Evolutionary conservation across 2,888 invertebrate species (phyloP).

Genomic region (Sialis fuliginosa): DNA sequence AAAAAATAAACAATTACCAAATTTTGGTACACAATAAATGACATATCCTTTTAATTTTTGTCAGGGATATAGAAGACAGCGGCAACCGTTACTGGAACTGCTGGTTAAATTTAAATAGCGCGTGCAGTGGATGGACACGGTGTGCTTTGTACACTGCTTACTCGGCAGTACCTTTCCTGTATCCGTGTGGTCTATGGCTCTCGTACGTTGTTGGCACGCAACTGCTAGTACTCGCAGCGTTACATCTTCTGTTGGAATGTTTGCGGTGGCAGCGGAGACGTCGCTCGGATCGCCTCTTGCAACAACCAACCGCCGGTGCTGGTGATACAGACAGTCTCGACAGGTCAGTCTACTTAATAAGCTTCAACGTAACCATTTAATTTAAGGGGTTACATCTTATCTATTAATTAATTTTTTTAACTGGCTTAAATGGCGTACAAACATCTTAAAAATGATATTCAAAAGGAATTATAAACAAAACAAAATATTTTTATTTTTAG

Average conservation of each 20-base stretch:
- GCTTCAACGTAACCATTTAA: neutral
- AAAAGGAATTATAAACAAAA: too few relatives aligned
- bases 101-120: conserved; percentile 15
- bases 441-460: too few relatives aligned
- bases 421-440: too few relatives aligned
- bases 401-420: neutral
- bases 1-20: too few relatives aligned
- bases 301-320: too few relatives aligned
- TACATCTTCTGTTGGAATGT: conserved; percentile 23
- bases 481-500: too few relatives aligned
- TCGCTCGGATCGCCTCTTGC: conserved; percentile 17
- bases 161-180: conserved; percentile 20
- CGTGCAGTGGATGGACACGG: conserved; percentile 18
- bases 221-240: conserved; percentile 25
- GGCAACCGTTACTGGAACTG: conserved; percentile 17
- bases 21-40: too few relatives aligned
- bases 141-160: conserved; percentile 21
- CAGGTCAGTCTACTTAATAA: conserved; percentile 16
- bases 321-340: conserved; percentile 24
- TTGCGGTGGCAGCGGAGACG: conserved; percentile 17
- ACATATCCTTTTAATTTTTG: neutral
- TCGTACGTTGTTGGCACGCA: conserved; percentile 30
- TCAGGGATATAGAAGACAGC: conserved; percentile 14
- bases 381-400: neutral
- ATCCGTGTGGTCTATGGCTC: conserved; percentile 29